Evolutionary conservation across 2,113 vertebrate genomes (phyloP).

Genomic region (Anser brachyrhynchus): DNA sequence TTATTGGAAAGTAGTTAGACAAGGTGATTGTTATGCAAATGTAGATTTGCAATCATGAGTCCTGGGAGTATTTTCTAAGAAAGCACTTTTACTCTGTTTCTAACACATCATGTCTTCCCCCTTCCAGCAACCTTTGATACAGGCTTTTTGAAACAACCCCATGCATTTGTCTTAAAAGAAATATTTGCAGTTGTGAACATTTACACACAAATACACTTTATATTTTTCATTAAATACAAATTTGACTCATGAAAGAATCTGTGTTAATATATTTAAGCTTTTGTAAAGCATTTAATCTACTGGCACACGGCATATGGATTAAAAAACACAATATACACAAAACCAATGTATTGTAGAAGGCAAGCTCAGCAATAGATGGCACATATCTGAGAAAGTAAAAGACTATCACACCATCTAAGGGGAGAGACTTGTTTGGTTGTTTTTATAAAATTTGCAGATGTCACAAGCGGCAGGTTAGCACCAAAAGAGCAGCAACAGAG

Average conservation of each 20-base stretch:
- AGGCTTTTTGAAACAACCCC: not conserved
- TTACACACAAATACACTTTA: not conserved
- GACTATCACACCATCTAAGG: not conserved
- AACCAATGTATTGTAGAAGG: not conserved
- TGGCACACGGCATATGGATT: not conserved
- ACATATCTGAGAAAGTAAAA: not conserved
- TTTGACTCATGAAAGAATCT: not conserved
- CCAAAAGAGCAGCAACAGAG: not conserved
- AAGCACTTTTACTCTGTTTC: not conserved
- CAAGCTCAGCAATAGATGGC: not conserved
- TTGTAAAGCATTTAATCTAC: not conserved
- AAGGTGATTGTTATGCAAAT: conserved; percentile 19
- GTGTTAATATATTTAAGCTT: not conserved
- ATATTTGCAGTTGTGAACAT: not conserved
- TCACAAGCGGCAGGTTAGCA: not conserved
- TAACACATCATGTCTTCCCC: not conserved
- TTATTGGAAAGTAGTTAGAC: conserved; percentile 19
- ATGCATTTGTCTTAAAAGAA: not conserved
- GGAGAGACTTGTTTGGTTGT: not conserved
- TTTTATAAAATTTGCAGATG: not conserved
- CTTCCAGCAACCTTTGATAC: not conserved
- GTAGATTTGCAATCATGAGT: not conserved
- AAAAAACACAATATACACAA: not conserved
- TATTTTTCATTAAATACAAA: not conserved
- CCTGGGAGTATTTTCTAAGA: not conserved